These are phyloP conservation scores for Strigamia crassipes DNA, from an alignment of 2,888 invertebrate genomes.

Conservation along the genomic window DNA sequence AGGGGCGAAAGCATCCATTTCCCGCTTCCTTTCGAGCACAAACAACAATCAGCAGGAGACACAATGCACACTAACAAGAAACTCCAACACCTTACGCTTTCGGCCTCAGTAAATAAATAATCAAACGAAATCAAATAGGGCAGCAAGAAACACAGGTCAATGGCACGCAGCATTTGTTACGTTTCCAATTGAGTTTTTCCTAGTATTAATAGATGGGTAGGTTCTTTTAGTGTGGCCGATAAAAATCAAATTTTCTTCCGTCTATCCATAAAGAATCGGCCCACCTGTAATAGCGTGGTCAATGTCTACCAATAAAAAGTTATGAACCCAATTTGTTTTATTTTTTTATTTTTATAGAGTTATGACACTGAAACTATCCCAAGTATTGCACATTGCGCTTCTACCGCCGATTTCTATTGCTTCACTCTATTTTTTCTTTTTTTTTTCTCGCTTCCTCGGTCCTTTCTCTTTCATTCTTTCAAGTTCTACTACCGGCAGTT, in stretches of 20 bases:
- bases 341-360: constrained; percentile 38
- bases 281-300: constrained; percentile 40
- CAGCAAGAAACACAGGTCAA: constrained; percentile 9
- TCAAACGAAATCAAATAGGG: constrained; percentile 33
- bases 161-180: background rate
- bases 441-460: background rate
- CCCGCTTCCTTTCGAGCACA: constrained; percentile 27
- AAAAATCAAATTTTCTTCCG: constrained; percentile 31
- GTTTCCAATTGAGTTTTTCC: constrained; percentile 1
- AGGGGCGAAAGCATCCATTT: constrained; percentile 32
- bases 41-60: constrained; percentile 40
- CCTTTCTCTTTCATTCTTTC: constrained; percentile 32
- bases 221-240: constrained; percentile 8
- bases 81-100: constrained; percentile 31
- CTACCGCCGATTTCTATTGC: constrained; percentile 28
- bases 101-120: constrained; percentile 22
- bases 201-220: background rate
- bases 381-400: constrained; percentile 34
- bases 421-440: constrained; percentile 6
- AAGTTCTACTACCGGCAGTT: constrained; percentile 32
- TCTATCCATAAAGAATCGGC: constrained; percentile 22
- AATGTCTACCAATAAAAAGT: constrained; percentile 35
- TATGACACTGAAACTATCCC: constrained; percentile 42
- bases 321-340: constrained; percentile 42
- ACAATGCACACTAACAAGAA: constrained; percentile 39